These are phyloP conservation scores for Anthoscopus minutus DNA, from an alignment of 2,113 vertebrate genomes.

Conservation along the genomic window DNA sequence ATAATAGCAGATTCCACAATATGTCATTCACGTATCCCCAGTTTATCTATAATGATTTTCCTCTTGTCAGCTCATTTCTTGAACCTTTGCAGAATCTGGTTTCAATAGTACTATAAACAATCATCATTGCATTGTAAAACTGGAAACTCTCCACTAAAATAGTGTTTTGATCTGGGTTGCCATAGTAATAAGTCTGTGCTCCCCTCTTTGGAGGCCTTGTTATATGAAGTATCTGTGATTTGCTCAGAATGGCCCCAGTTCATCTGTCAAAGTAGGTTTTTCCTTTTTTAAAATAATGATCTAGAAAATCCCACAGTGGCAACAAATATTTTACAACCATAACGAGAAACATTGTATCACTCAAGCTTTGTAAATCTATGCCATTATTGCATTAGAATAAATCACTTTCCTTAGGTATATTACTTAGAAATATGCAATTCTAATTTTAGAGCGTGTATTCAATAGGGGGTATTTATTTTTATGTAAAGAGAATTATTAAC, in stretches of 20 bases:
- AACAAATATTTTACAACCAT: constrained; percentile 85
- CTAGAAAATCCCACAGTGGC: constrained; percentile 86
- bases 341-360: constrained; percentile 78
- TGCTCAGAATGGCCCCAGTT: constrained; percentile 88
- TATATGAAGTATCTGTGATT: constrained; percentile 93
- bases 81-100: constrained; percentile 80
- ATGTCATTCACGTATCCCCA: constrained; percentile 75
- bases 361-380: constrained; percentile 81
- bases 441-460: constrained; percentile 73
- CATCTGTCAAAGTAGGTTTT: constrained; percentile 99
- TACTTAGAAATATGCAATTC: constrained; percentile 70
- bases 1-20: constrained; percentile 74
- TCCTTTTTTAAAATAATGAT: constrained; percentile 99
- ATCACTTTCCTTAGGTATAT: constrained; percentile 76
- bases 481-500: constrained; percentile 81
- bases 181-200: constrained; percentile 92
- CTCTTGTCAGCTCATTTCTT: constrained; percentile 84
- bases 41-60: constrained; percentile 83
- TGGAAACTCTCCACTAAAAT: constrained; percentile 92
- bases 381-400: constrained; percentile 84
- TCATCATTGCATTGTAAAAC: constrained; percentile 95
- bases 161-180: constrained; percentile 93
- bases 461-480: constrained; percentile 76
- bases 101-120: constrained; percentile 91
- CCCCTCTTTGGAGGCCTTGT: constrained; percentile 99